phyloP scores from a whole-genome alignment of 1,140 invertebrate species.

The Tachypleus tridentatus region DNA sequence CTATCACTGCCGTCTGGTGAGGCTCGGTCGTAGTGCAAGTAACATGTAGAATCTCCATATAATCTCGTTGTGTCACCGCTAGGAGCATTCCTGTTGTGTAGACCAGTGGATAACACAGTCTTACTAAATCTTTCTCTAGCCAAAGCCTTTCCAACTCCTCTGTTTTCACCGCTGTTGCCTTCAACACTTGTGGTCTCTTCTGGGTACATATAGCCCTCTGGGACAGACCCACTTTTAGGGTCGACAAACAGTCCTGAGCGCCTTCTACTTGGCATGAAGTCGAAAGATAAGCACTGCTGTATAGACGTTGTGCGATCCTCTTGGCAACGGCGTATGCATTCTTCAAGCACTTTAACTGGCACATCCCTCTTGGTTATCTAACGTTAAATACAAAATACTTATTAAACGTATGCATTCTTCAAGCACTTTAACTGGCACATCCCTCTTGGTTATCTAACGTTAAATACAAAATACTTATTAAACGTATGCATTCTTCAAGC shows the following conservation, averaged over 20 bases:
- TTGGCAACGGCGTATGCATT: conserved; percentile 66
- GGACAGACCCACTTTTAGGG: no score
- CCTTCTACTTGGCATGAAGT: conserved; percentile 73
- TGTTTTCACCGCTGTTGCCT: no score
- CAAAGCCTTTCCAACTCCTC: no score
- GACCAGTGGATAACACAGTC: no score
- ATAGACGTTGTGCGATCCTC: conserved; percentile 60
- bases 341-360: conserved; percentile 70
- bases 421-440: conserved; percentile 66
- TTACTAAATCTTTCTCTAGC: no score
- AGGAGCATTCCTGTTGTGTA: no score
- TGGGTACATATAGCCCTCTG: no score
- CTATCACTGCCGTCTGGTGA: conserved; percentile 73
- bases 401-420: conserved; percentile 62
- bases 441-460: conserved; percentile 54
- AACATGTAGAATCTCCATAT: conserved; percentile 82
- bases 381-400: no score
- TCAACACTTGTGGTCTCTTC: no score
- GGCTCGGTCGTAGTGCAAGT: conserved; percentile 66
- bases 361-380: conserved; percentile 62
- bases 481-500: conserved; percentile 68
- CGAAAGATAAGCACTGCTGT: conserved; percentile 71
- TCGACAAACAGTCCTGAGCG: conserved; percentile 32
- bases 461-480: no score
- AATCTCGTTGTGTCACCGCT: no score